Percentiles rank a stretch among this genome's conserved stretches.
Evolutionary conservation across 2,113 vertebrate genomes (phyloP).

Genomic region (Neotoma lepida): DNA sequence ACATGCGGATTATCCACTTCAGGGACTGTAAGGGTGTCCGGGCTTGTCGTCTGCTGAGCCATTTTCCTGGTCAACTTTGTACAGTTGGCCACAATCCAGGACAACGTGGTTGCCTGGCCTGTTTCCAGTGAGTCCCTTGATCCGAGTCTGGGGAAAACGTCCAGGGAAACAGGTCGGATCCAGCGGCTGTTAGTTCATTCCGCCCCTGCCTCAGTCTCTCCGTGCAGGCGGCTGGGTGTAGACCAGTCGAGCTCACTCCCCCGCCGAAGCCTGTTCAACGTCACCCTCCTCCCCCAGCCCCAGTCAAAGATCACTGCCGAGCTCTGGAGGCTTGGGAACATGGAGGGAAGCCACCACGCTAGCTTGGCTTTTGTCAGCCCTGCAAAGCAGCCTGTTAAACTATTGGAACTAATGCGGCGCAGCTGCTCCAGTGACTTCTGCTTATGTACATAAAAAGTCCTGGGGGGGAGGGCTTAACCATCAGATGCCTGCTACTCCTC

Average conservation of each 20-base stretch:
- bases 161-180: slow-evolving; percentile 70
- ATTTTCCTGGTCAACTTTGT: slow-evolving; percentile 85
- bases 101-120: slow-evolving; percentile 73
- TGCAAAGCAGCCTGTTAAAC: slow-evolving; percentile 85
- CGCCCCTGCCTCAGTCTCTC: slow-evolving; percentile 77
- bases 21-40: slow-evolving; percentile 92
- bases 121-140: slow-evolving; percentile 61
- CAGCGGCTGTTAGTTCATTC: slow-evolving; percentile 69
- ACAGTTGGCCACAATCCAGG: slow-evolving; percentile 68
- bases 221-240: slow-evolving; percentile 80
- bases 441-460: slow-evolving; percentile 84
- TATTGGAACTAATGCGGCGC: slow-evolving; percentile 86
- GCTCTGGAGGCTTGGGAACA: slow-evolving; percentile 79
- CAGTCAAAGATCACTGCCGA: slow-evolving; percentile 82
- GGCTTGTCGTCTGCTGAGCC: slow-evolving; percentile 94
- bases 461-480: slow-evolving; percentile 80
- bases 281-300: slow-evolving; percentile 74
- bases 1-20: slow-evolving; percentile 90
- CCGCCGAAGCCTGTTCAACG: slow-evolving; percentile 81
- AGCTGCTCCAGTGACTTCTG: slow-evolving; percentile 85
- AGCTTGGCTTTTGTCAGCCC: slow-evolving; percentile 79
- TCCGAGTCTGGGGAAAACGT: slow-evolving; percentile 2
- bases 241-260: slow-evolving; percentile 79
- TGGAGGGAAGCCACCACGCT: slow-evolving; percentile 76
- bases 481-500: slow-evolving; percentile 67